Base-by-base conservation (phyloP, 2,888 invertebrate species). In the Microdon myrmicae region DNA sequence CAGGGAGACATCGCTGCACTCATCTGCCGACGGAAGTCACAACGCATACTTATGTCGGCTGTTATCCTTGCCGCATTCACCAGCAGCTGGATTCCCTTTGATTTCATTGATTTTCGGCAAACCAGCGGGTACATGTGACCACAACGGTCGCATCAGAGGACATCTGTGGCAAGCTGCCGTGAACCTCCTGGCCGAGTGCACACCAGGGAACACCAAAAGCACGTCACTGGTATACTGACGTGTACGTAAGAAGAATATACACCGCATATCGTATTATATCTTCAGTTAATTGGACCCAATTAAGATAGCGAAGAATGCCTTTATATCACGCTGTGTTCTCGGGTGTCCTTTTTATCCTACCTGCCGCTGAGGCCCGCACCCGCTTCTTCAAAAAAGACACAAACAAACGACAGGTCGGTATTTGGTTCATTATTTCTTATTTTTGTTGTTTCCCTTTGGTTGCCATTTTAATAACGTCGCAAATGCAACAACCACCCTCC, bases 281-380 rank as follows among this genome's bases (percentile, higher is more conserved):
- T 64, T 67, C 56, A 58, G 61, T 69, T 69, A 69, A 69, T 69
- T 69, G 68, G 68, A 67, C 68, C 68, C 68, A 69, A 69, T 69
- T 69, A 69, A 69, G 68, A 66, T 61, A 64, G 68, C 67, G 68
- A 67, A 64, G 64, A 67, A 67, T 67, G 58, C 59, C 47, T 58
- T 67, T 64, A 64, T 64, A 64, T 64, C 64, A 64, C 54, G 64
- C 55, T 67, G 58, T 53, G 44, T 67, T 45, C 53, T 58, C 58
- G 48, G 53, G 28, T 31, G n/a, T 64, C 49, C 35, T 16, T 47
- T 20, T 43, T 44, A 9, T 25, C 43, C 38, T 45, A 34, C 17
- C 10, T 38, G 20, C 22, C 22, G 14, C 38, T 19, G 12, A 17
- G 14, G 22, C 17, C 29, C 17, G 9, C 17, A 12, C 25, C 34